A percentile compares a stretch with the other conserved stretches of the same genome.
These are phyloP conservation scores for Nymphicus hollandicus DNA, from an alignment of 2,113 vertebrate species.

Conservation along the genomic window DNA sequence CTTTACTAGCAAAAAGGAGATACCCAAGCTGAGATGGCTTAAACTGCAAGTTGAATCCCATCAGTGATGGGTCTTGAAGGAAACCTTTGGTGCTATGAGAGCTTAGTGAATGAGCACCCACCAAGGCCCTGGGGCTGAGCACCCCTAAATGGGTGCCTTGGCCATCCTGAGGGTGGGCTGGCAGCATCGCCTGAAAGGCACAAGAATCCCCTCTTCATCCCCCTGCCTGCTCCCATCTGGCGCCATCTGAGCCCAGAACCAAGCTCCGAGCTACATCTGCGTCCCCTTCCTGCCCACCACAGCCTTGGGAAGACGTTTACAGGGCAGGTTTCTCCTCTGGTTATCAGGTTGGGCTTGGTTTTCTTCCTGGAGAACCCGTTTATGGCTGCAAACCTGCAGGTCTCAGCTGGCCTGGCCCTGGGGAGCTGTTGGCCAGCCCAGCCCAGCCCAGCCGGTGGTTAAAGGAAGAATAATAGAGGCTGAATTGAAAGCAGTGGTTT, in stretches of 20 bases:
- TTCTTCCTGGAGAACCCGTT: not conserved
- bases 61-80: not conserved
- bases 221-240: fast-evolving
- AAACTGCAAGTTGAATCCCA: not conserved
- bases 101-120: fast-evolving
- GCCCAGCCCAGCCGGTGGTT: not conserved
- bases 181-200: not conserved
- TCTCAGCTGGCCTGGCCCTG: not conserved
- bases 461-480: not conserved
- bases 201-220: not conserved
- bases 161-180: not conserved
- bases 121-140: fast-evolving
- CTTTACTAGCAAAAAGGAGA: not conserved
- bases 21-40: not conserved
- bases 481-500: not conserved
- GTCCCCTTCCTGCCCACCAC: not conserved
- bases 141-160: not conserved
- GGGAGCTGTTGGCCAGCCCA: not conserved
- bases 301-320: not conserved
- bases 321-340: not conserved
- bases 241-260: not conserved
- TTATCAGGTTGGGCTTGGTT: fast-evolving
- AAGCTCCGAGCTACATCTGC: fast-evolving
- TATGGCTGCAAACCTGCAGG: not conserved
- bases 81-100: not conserved